Percentiles rank a stretch among this genome's conserved stretches.
Evolutionary conservation across 2,888 invertebrate genomes (phyloP).

Genomic region (Thelaira solivaga): DNA sequence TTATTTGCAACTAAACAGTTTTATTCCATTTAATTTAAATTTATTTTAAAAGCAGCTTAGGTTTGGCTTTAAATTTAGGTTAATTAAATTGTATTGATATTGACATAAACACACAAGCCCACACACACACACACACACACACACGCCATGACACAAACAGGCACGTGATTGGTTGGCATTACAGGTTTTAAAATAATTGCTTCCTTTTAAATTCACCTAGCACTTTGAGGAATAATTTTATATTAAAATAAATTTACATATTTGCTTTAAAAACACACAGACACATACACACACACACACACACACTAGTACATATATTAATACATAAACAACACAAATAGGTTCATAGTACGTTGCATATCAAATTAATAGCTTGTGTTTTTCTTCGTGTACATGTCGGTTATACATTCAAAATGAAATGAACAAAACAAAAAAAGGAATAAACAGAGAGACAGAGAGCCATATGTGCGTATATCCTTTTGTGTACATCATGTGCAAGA

Average conservation of each 20-base stretch:
- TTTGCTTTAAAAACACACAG: not conserved
- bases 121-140: not conserved
- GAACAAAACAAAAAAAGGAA: too few species aligned
- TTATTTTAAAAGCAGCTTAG: conserved; percentile 14
- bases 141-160: too few species aligned
- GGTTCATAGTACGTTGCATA: conserved; percentile 8
- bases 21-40: conserved; percentile 5
- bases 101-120: not conserved
- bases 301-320: not conserved
- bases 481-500: conserved; percentile 26
- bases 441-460: too few species aligned
- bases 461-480: too few species aligned
- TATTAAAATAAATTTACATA: conserved; percentile 20
- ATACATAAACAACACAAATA: not conserved
- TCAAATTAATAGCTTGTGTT: conserved; percentile 1
- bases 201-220: not conserved
- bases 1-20: too few species aligned
- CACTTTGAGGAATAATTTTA: conserved; percentile 42
- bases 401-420: too few species aligned
- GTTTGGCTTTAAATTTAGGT: conserved; percentile 65
- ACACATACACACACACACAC: not conserved
- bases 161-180: too few species aligned
- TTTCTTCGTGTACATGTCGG: not conserved
- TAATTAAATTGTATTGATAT: conserved; percentile 68
- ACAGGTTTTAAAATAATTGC: not conserved